phyloP scores from a whole-genome alignment of 2,113 vertebrate genomes.

The Lepisosteus oculatus region DNA sequence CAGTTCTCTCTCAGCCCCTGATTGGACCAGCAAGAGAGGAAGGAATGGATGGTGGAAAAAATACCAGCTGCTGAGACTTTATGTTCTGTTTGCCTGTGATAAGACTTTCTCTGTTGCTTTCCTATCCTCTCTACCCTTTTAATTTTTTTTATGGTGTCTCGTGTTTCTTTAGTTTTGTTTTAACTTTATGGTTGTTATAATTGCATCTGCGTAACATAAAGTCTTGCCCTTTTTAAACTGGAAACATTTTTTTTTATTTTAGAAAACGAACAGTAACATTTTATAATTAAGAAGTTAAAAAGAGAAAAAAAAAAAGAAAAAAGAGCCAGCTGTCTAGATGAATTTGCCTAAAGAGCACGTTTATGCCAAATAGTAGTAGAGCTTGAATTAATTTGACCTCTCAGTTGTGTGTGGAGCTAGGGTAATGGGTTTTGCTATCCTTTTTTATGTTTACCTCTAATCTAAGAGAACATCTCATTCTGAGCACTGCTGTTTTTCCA shows the following conservation, averaged over 20 bases:
- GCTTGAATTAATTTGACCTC: slow-evolving; percentile 13
- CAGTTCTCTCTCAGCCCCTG: slow-evolving; percentile 87
- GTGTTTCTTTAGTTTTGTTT: slow-evolving; percentile 18
- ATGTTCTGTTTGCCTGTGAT: slow-evolving; percentile 4
- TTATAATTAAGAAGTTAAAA: slow-evolving; percentile 21
- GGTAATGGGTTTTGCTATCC: slow-evolving; percentile 14
- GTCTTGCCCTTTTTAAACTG: slow-evolving; percentile 17
- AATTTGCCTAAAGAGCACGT: slow-evolving; percentile 18
- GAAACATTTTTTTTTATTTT: slow-evolving; percentile 16
- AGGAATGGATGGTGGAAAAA: slow-evolving; percentile 9
- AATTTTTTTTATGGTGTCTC: slow-evolving; percentile 6
- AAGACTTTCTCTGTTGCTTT: neutral
- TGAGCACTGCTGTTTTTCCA: neutral
- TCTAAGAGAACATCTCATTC: neutral
- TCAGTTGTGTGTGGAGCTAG: slow-evolving; percentile 13
- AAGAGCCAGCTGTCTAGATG: slow-evolving; percentile 15
- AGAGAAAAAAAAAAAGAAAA: slow-evolving; percentile 2
- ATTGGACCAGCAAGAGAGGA: slow-evolving; percentile 32
- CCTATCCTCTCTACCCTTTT: neutral
- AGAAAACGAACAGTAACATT: neutral
- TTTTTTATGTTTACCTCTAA: neutral
- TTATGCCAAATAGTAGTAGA: slow-evolving; percentile 26
- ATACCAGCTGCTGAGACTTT: slow-evolving; percentile 14
- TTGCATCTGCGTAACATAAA: neutral
- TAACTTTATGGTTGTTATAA: neutral